Conservation (phyloP, 2,113 vertebrate genomes). For the Bubalus kerabau region DNA sequence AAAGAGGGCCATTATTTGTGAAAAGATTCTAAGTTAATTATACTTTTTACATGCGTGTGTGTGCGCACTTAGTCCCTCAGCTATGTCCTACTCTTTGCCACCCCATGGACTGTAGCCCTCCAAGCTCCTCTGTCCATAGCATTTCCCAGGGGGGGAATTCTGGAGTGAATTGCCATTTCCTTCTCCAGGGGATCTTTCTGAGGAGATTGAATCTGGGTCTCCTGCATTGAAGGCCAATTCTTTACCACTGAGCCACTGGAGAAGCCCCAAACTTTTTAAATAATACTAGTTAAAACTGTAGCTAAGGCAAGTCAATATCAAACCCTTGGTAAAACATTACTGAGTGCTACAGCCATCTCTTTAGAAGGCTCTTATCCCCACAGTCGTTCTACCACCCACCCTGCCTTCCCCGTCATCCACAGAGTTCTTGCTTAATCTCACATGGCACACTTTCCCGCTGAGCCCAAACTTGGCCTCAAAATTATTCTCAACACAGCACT, state of each 20-base stretch:
- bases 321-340: not conserved
- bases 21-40: not conserved
- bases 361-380: not conserved
- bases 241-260: not conserved
- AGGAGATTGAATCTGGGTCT: not conserved
- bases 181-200: not conserved
- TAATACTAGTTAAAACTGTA: not conserved
- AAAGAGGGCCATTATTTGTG: not conserved
- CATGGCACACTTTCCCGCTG: not conserved
- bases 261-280: not conserved
- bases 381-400: not conserved
- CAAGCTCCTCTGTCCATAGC: not conserved
- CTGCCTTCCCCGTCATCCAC: not conserved
- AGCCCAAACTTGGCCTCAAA: not conserved
- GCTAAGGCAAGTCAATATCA: not conserved
- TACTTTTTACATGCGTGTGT: not conserved
- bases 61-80: not conserved
- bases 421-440: not conserved
- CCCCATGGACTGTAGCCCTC: not conserved
- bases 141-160: not conserved
- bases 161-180: not conserved
- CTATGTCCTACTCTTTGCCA: not conserved
- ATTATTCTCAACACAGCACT: not conserved
- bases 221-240: not conserved
- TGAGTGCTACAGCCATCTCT: not conserved